Evolutionary conservation across 2,113 vertebrate species (phyloP).

Genomic region (Amphilophus citrinellus): DNA sequence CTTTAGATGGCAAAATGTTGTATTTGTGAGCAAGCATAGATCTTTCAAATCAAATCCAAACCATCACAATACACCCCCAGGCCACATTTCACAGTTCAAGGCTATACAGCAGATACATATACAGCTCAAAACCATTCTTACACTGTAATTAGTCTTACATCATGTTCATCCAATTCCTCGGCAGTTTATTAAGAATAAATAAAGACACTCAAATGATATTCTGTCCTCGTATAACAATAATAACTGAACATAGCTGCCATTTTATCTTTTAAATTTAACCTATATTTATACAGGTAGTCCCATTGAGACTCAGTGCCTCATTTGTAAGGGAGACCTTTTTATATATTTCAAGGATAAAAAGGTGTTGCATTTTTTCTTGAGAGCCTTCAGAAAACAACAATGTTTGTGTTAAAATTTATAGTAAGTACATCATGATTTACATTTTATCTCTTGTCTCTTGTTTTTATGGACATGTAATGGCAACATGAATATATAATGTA

Average conservation of each 20-base stretch:
- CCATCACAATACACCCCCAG: background rate
- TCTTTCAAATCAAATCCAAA: slow-evolving; percentile 11
- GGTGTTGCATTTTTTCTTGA: background rate
- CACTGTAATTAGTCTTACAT: too few relatives aligned
- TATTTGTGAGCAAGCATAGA: background rate
- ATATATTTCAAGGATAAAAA: background rate
- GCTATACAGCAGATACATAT: background rate
- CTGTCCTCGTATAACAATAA: background rate
- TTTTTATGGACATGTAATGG: slow-evolving; percentile 25
- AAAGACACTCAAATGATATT: background rate
- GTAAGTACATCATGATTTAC: background rate
- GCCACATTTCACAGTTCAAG: slow-evolving; percentile 71
- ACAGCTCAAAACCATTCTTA: slow-evolving; percentile 21
- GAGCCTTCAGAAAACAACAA: background rate
- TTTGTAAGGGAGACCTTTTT: too few relatives aligned
- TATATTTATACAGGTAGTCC: too few relatives aligned
- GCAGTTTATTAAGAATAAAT: slow-evolving; percentile 15
- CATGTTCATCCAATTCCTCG: background rate
- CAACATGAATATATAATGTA: slow-evolving; percentile 30
- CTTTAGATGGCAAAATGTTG: background rate
- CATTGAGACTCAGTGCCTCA: too few relatives aligned
- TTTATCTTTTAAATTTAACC: background rate
- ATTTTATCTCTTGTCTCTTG: background rate
- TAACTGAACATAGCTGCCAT: slow-evolving; percentile 67
- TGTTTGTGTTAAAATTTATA: background rate